Conservation (phyloP, 2,113 vertebrate genomes). For the Vulpes ferrilata region DNA sequence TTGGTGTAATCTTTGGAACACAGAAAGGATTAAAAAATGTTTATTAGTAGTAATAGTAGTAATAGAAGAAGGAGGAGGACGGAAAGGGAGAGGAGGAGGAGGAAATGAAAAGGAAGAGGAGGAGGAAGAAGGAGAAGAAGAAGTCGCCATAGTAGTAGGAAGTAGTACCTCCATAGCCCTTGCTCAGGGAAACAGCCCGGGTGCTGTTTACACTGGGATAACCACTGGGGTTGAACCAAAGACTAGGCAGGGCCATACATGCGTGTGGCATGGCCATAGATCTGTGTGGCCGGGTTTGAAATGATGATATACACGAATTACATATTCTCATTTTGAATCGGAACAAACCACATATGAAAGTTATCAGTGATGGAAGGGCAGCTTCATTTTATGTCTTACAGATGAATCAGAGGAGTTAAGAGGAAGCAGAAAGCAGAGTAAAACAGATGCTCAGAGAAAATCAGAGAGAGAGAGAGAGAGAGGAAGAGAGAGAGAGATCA, state of each 20-base stretch:
- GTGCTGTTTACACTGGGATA: background rate
- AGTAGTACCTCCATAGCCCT: background rate
- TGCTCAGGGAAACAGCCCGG: background rate
- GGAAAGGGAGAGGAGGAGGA: fast-evolving
- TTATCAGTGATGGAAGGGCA: background rate
- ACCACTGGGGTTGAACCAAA: background rate
- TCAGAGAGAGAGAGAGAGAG: background rate
- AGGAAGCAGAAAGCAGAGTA: background rate
- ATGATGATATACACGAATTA: background rate
- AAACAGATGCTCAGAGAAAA: background rate
- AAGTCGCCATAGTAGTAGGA: background rate
- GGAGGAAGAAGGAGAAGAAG: fast-evolving
- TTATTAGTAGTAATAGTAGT: fast-evolving
- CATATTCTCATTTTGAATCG: background rate
- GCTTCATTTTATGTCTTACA: background rate
- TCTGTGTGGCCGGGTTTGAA: background rate
- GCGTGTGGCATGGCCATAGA: background rate
- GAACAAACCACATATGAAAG: background rate
- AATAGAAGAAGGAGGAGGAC: background rate
- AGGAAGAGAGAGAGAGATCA: background rate
- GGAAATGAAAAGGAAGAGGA: background rate
- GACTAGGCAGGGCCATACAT: background rate
- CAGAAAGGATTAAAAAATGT: background rate
- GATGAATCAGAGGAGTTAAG: background rate
- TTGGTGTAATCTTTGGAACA: background rate